A percentile compares a stretch with the other conserved stretches of the same genome.
phyloP scores from a whole-genome alignment of 2,113 vertebrate species.

The Oxyruncus cristatus region DNA sequence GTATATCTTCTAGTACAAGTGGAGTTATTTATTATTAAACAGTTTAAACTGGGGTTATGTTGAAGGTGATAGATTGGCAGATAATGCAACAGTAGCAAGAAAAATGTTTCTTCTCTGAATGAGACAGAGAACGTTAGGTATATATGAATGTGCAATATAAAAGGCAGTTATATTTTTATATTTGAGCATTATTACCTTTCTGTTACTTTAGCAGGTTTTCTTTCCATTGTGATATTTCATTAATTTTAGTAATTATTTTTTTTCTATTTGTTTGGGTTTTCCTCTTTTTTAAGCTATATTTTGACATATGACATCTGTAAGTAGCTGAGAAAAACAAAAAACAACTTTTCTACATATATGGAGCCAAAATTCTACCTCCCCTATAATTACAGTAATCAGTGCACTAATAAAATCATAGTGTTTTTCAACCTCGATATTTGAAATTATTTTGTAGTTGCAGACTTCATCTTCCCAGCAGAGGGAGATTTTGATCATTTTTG shows the following conservation, averaged over 20 bases:
- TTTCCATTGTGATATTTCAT: not conserved
- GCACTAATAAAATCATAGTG: not conserved
- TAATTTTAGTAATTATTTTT: not conserved
- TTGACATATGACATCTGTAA: not conserved
- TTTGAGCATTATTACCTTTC: not conserved
- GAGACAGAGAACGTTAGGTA: not conserved
- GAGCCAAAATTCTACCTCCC: not conserved
- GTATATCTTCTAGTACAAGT: not conserved
- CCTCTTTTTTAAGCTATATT: not conserved
- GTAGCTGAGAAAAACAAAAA: not conserved
- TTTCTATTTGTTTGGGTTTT: not conserved
- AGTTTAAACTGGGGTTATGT: not conserved
- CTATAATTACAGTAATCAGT: not conserved
- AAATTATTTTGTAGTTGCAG: not conserved
- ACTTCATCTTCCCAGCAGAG: slow-evolving; percentile 33
- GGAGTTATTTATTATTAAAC: not conserved
- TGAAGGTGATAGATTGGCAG: not conserved
- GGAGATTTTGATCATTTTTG: slow-evolving; percentile 30
- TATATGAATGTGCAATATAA: not conserved
- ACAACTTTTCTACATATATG: not conserved
- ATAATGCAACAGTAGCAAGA: not conserved
- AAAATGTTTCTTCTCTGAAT: not conserved
- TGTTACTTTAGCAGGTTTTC: not conserved
- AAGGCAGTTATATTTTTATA: not conserved
- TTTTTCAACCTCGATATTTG: not conserved